Conservation (phyloP, 1,140 invertebrate species). For the Drosophila auraria region DNA sequence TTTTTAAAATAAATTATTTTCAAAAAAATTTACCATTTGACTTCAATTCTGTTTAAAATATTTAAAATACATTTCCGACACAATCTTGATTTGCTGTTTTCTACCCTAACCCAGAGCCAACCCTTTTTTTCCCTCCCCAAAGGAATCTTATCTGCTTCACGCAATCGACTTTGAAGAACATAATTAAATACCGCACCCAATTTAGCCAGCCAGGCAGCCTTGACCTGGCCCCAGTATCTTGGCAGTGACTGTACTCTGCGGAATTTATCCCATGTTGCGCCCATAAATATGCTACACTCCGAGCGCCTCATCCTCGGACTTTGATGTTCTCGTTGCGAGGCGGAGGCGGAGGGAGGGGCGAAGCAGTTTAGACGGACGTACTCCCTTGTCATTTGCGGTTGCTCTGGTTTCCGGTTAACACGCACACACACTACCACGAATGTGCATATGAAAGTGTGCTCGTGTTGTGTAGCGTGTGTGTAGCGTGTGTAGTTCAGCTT, state of each 20-base stretch:
- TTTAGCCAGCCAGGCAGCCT: background rate
- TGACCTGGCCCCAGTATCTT: constrained; percentile 19
- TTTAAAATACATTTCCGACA: background rate
- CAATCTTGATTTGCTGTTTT: background rate
- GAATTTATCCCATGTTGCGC: constrained; percentile 45
- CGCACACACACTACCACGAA: constrained; percentile 25
- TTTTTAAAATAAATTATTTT: background rate
- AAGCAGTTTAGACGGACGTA: constrained; percentile 64
- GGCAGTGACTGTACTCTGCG: constrained; percentile 27
- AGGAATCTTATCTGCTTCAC: background rate
- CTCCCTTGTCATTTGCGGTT: constrained; percentile 78
- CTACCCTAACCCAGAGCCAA: background rate
- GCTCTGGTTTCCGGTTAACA: constrained; percentile 75
- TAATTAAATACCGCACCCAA: constrained; percentile 23
- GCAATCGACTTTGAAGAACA: constrained; percentile 15
- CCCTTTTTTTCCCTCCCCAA: background rate
- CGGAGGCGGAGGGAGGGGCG: background rate
- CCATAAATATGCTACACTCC: constrained; percentile 80
- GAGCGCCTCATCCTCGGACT: constrained; percentile 27
- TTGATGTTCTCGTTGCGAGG: constrained; percentile 67
- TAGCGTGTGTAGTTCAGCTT: constrained; percentile 51
- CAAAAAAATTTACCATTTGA: background rate
- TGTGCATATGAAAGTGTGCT: constrained; percentile 67
- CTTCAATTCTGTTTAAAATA: background rate
- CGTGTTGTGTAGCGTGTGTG: constrained; percentile 24